Base-by-base conservation (phyloP, 2,113 vertebrate genomes). In the Cygnus buccinator region DNA sequence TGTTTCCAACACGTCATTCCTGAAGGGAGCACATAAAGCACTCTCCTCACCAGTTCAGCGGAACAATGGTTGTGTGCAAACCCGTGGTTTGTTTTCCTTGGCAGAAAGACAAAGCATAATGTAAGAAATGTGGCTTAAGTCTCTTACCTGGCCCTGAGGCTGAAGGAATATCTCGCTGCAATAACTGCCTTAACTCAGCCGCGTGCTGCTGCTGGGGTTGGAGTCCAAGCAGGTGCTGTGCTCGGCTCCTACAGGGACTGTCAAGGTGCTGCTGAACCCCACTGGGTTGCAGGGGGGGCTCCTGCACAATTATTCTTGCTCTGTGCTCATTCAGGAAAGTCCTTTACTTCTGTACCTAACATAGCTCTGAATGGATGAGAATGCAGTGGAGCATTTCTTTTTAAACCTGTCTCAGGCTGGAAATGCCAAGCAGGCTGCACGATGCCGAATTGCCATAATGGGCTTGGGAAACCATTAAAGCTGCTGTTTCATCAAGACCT, bases 361-460 rank as follows among this genome's bases (percentile, higher is more conserved):
- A 58, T 44, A 35, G 11, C 10, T 85, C 26, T 79, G 20, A 79
- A 17, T 59, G 8, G 58, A 3, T 70, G 76, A 43, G 44, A 67
- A 33, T 18, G 26, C n/a, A 54, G 7, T 14, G n/a, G 28, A 78
- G 10, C 10, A 21, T 58, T 68, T 46, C 5, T 54, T 43, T 43
- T 43, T 41, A 63, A 19, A 13, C 11, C 7, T 57, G 2, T 59
- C 43, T 59, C 12, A 35, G 29, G 6, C 25, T 79, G 19, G 31
- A 33, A 80, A 14, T 84, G 33, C 7, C 11, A 17, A 31, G 43
- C 43, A 43, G 43, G 43, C 43, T 62, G 25, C 80, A 73, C 20
- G 25, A 12, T 6, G 15, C 10, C 1, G 1, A 50, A 37, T 80
- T 31, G n/a, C 73, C 0, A 0, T 50, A 55, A 70, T 9, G 41